A percentile compares a stretch with the other conserved stretches of the same genome.
Evolutionary conservation across 1,140 invertebrate species (phyloP).

Genomic region (Vollenhovia emeryi): DNA sequence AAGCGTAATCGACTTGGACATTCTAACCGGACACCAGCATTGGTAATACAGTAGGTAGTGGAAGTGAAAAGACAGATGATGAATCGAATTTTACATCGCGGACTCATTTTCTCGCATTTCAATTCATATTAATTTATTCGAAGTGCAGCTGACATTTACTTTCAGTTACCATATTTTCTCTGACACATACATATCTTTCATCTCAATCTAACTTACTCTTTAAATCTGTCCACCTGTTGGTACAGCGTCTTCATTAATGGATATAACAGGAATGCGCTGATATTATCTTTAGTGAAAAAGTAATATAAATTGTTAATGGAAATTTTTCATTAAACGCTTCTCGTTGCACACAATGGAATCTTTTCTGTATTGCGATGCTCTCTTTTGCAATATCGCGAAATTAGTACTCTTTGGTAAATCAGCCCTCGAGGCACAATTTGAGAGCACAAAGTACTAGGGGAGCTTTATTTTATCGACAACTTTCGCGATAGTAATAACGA

Average conservation of each 20-base stretch:
- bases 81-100: neutral
- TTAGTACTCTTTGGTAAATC: slow-evolving; percentile 51
- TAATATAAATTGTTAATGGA: slow-evolving; percentile 46
- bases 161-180: slow-evolving; percentile 2
- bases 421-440: slow-evolving; percentile 39
- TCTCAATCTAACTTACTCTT: slow-evolving; percentile 15
- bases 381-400: slow-evolving; percentile 34
- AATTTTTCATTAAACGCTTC: slow-evolving; percentile 38
- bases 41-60: neutral
- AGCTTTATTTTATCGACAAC: slow-evolving; percentile 57
- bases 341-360: neutral
- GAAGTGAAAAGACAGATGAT: neutral
- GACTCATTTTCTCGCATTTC: neutral
- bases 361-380: slow-evolving; percentile 12
- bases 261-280: neutral
- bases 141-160: neutral
- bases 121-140: slow-evolving; percentile 19
- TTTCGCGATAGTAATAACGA: slow-evolving; percentile 32
- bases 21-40: neutral
- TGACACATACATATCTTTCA: neutral
- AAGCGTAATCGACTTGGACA: neutral
- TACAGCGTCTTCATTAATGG: neutral
- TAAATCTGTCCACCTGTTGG: slow-evolving; percentile 42
- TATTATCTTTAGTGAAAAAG: slow-evolving; percentile 33
- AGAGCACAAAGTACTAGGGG: slow-evolving; percentile 22